phyloP scores from a whole-genome alignment of 1,140 invertebrate species.

The Matsumurasca onukii region DNA sequence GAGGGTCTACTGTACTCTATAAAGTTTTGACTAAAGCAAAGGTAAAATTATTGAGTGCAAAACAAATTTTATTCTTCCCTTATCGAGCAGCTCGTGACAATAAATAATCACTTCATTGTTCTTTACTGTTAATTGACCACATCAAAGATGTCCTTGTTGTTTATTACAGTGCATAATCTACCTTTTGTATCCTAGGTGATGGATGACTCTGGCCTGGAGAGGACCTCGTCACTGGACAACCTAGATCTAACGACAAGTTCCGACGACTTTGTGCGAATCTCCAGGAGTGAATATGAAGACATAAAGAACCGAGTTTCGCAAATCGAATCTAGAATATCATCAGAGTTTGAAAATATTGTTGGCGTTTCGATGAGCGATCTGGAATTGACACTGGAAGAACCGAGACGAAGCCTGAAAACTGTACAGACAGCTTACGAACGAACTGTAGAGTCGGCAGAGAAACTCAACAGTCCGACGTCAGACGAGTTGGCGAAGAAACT shows the following conservation, averaged over 20 bases:
- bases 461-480: conserved; percentile 57
- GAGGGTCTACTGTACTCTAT: too few relatives aligned
- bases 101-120: too few relatives aligned
- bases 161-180: too few relatives aligned
- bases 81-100: too few relatives aligned
- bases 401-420: conserved; percentile 36
- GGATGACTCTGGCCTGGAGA: conserved; percentile 17
- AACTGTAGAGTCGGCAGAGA: conserved; percentile 65
- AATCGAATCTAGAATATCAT: conserved; percentile 66
- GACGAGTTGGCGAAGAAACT: conserved; percentile 69
- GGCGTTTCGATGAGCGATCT: conserved; percentile 32
- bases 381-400: conserved; percentile 22
- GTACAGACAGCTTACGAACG: conserved; percentile 71
- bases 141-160: too few relatives aligned
- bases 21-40: too few relatives aligned
- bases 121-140: too few relatives aligned
- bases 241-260: conserved; percentile 1
- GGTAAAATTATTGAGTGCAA: too few relatives aligned
- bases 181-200: too few relatives aligned
- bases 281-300: conserved; percentile 71
- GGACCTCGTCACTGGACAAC: background rate
- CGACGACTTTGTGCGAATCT: conserved; percentile 63
- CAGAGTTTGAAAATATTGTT: conserved; percentile 59
- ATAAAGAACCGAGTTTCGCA: conserved; percentile 69
- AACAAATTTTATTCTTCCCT: too few relatives aligned